Evolutionary conservation across 1,140 invertebrate species (phyloP).

Genomic region (Drosophila nigromelanica): DNA sequence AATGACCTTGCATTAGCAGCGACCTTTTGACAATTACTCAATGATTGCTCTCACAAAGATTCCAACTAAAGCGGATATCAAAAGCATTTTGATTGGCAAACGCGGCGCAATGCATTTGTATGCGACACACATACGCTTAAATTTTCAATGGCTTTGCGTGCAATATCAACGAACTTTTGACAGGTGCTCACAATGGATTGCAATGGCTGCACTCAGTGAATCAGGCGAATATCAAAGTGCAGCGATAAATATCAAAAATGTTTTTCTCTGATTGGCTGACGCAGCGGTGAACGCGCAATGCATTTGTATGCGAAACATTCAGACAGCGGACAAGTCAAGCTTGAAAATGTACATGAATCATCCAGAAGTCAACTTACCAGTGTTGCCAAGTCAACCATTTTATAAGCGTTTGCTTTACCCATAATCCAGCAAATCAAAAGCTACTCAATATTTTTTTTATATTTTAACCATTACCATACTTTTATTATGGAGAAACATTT

Average conservation of each 20-base stretch:
- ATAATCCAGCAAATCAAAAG: not conserved
- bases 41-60: not conserved
- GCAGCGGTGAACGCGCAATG: not conserved
- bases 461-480: conserved; percentile 76
- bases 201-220: not conserved
- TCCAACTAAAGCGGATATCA: not conserved
- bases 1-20: too few species aligned
- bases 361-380: not conserved
- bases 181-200: not conserved
- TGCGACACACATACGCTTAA: not conserved
- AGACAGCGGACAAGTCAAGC: too few species aligned
- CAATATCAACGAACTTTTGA: too few species aligned
- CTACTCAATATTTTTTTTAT: conserved; percentile 14
- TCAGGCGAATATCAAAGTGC: not conserved
- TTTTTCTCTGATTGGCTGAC: too few species aligned
- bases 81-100: not conserved
- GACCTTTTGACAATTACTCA: too few species aligned
- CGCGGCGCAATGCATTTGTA: conserved; percentile 1
- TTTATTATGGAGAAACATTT: conserved; percentile 81
- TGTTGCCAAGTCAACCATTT: conserved; percentile 3
- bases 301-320: not conserved
- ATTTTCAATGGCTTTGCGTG: not conserved
- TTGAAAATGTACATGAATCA: not conserved
- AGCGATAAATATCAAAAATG: not conserved
- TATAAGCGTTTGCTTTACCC: not conserved